These are phyloP conservation scores for Penaeus vannamei DNA, from an alignment of 1,140 invertebrate genomes.

Conservation along the genomic window DNA sequence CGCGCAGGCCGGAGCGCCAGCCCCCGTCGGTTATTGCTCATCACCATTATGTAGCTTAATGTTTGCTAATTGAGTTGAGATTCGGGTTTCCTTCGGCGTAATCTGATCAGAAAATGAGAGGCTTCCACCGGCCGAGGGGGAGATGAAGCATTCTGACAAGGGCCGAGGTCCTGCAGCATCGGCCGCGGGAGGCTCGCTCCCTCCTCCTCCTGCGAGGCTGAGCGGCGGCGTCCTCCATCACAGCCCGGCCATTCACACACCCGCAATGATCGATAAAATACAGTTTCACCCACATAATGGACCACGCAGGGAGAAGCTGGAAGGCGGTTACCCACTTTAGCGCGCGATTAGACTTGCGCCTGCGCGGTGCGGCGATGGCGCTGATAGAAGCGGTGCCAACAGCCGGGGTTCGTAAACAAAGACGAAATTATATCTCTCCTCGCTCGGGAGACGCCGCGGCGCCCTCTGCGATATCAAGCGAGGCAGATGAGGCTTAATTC, in stretches of 20 bases:
- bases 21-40: no score
- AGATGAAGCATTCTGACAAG: slow-evolving; percentile 7
- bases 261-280: slow-evolving; percentile 33
- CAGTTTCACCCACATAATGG: slow-evolving; percentile 7
- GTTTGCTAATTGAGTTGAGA: no score
- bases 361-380: slow-evolving; percentile 25
- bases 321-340: slow-evolving; percentile 35
- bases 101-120: no score
- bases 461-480: no score
- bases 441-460: no score
- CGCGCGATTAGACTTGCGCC: slow-evolving; percentile 43
- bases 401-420: no score
- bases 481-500: no score
- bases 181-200: neutral
- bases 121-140: no score
- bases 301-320: slow-evolving; percentile 13
- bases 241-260: slow-evolving; percentile 3
- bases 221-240: neutral
- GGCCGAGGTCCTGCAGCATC: neutral
- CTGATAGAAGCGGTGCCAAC: slow-evolving; percentile 18
- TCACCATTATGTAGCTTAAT: no score
- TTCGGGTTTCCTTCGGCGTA: no score
- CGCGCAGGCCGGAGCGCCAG: neutral
- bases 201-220: neutral
- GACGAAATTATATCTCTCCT: no score